Conservation (phyloP, 2,113 vertebrate genomes). For the Eulemur rufifrons region DNA sequence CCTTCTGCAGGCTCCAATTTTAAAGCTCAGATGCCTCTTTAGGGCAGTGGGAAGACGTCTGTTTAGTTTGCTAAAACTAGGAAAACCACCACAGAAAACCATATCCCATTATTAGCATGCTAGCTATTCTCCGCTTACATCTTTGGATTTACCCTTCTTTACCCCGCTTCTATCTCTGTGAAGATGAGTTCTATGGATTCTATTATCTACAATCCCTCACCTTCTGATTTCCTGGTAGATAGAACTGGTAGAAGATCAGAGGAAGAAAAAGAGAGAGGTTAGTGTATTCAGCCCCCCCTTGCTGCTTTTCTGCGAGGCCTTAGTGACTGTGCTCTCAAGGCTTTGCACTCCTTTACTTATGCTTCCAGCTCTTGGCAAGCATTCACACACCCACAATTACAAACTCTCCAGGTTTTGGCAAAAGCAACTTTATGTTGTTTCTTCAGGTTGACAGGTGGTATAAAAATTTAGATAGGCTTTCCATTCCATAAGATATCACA, state of each 20-base stretch:
- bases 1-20: background rate
- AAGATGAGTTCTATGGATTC: background rate
- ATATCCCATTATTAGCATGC: background rate
- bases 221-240: background rate
- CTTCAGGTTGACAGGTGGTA: background rate
- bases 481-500: background rate
- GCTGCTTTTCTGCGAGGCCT: background rate
- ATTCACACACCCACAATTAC: background rate
- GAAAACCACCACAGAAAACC: background rate
- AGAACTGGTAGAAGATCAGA: background rate
- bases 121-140: background rate
- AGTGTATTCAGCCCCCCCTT: background rate
- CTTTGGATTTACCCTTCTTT: background rate
- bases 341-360: background rate
- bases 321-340: background rate
- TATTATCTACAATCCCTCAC: background rate
- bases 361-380: background rate
- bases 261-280: background rate
- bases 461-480: background rate
- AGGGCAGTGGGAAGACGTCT: background rate
- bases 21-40: background rate
- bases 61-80: background rate
- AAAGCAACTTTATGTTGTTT: background rate
- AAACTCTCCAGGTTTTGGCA: background rate
- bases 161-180: background rate